Base-by-base conservation (phyloP, 1,140 invertebrate genomes). In the Octopus sinensis region DNA sequence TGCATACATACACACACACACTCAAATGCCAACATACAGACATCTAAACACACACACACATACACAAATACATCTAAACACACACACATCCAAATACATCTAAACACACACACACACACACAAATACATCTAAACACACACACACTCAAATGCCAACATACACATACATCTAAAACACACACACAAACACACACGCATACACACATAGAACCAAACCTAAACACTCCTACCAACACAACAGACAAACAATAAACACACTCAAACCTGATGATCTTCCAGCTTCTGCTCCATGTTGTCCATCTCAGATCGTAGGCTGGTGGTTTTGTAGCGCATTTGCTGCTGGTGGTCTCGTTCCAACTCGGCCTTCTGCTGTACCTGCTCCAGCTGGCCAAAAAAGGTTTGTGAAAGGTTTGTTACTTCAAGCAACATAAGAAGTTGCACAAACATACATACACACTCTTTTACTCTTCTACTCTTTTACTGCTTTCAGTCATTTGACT, bases 261-360 rank as follows among this genome's bases (percentile, higher is more conserved):
- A 77, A 79, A 88, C 88, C 86, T 88, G 86, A 56, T 84, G 82
- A 53, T 88, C 86, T 51, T 88, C 87, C 7, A 88, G 76, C 77
- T 88, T 87, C 76, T 85, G 80, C 78, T 88, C 88, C 10, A 84
- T 76, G 17, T 88, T 87, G 54, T 88, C 84, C 10, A 87, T 76
- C 73, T 89, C 87, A 51, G 82, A 75, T 51, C 86, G 84, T 9
- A 89, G 81, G 82, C 83, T 86, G 79, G 23, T 86, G 86, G 84
- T 88, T 88, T 80, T 88, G 88, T 83, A 88, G 82, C 83, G 88
- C 76, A 89, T 73, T 81, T 87, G 86, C 77, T 88, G 86, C 30
- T 86, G 78, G 13, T 82, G 43, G 85, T 84, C 78, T 86, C 84
- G 13, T 80, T 76, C 76, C 85, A 85, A 52, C 87, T 86, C 9